Evolutionary conservation across 2,888 invertebrate genomes (phyloP), one percentile per base, ranked within the genome.

Genomic region (Epinotia nisella): DNA sequence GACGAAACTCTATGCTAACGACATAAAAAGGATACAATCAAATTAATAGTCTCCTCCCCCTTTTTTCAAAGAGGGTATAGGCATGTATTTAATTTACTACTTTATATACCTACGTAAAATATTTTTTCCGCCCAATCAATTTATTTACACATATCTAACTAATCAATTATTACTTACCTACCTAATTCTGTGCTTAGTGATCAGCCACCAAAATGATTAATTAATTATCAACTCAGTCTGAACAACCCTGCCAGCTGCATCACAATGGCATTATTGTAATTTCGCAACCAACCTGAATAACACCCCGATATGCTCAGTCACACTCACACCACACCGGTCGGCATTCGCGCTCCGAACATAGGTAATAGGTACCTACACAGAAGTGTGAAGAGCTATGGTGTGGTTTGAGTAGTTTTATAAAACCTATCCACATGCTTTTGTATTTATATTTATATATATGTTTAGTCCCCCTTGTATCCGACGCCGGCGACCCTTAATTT

Each of bases 241-340:
- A 15, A 49, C 73, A 72, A 78, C 78, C 81, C 74, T 72, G 75
- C 79, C 78, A 78, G 78, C 78, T 73, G 67, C 76, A 75, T 75
- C 78, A 87, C 86, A 87, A 87, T 86, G 76, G 82, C 76, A 51
- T 69, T 74, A 66, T 66, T 66, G 53, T n/a, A n/a, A 75, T 88
- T 87, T 85, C 85, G 83, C 81, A 88, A 67, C 64, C 71, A 72
- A 59, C 71, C 62, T 69, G 65, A 77, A 75, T 77, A 76, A 78
- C 79, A 81, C 82, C 80, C 75, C 76, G 79, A 78, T 81, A 81
- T 82, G 82, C 83, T 79, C 41, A 41, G 49, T 49, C 49, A 49
- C 76, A 82, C 80, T 49, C 49, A 49, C 76, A 82, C 80, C 53
- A 41, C 19, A 41, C 58, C 74, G 75, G 79, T 80, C 79, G 79